Conservation (phyloP, 2,888 invertebrate genomes). For the Lissonota sp. region DNA sequence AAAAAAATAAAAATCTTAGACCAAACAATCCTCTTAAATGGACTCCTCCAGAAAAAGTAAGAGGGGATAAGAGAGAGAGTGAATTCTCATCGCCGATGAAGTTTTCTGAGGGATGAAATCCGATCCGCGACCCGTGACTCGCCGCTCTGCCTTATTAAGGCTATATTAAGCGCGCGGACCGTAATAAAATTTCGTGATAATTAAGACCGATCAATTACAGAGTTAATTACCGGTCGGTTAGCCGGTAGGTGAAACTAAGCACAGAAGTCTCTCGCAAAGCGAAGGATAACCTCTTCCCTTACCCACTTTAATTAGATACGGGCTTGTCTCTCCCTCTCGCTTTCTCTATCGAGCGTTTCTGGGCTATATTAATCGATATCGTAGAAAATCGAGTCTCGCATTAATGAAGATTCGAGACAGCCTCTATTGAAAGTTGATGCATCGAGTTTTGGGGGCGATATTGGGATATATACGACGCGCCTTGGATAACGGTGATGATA, state of each 20-base stretch:
- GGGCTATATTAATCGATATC: slow-evolving; percentile 50
- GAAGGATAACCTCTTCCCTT: slow-evolving; percentile 49
- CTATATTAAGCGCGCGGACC: slow-evolving; percentile 68
- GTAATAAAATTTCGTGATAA: slow-evolving; percentile 78
- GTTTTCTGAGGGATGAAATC: slow-evolving; percentile 66
- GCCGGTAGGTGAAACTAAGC: slow-evolving; percentile 54
- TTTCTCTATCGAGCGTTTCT: slow-evolving; percentile 32
- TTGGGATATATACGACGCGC: slow-evolving; percentile 11
- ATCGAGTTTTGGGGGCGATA: slow-evolving; percentile 14
- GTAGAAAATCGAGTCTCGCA: slow-evolving; percentile 49
- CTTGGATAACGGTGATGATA: slow-evolving; percentile 14
- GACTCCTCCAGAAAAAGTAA: not conserved
- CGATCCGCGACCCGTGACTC: slow-evolving; percentile 65
- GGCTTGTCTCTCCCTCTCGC: slow-evolving; percentile 14
- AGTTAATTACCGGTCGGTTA: slow-evolving; percentile 72
- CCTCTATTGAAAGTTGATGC: slow-evolving; percentile 27
- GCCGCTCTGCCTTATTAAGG: slow-evolving; percentile 72
- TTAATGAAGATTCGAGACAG: slow-evolving; percentile 61
- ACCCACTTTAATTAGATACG: slow-evolving; percentile 52
- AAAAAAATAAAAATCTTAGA: too few species aligned
- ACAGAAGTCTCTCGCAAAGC: slow-evolving; percentile 20
- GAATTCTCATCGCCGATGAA: slow-evolving; percentile 38
- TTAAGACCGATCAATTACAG: slow-evolving; percentile 76
- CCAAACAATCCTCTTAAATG: too few species aligned
- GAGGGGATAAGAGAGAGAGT: not conserved